Evolutionary conservation across 2,797 vertebrate species (phyloP).

Genomic region (Hirundo rustica): DNA sequence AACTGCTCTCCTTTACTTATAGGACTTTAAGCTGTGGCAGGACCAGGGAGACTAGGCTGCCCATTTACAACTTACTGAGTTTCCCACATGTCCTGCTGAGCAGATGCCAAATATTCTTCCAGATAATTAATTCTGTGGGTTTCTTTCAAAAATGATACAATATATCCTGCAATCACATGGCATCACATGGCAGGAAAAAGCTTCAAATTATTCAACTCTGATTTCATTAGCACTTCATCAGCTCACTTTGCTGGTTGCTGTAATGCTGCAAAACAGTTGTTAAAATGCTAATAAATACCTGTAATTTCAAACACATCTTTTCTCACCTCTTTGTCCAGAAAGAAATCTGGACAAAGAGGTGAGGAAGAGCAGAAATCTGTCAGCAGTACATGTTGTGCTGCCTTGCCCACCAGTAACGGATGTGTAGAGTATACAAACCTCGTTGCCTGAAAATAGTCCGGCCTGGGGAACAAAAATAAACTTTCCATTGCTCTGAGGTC

Average conservation of each 20-base stretch:
- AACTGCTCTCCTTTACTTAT: not conserved
- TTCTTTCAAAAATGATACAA: not conserved
- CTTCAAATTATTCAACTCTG: not conserved
- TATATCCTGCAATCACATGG: not conserved
- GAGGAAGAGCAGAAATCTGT: not conserved
- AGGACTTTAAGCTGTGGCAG: not conserved
- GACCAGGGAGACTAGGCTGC: not conserved
- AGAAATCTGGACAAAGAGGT: too few relatives aligned
- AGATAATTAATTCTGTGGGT: not conserved
- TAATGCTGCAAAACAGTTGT: not conserved
- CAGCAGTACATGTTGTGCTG: not conserved
- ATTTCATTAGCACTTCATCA: not conserved
- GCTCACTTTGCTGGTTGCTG: not conserved
- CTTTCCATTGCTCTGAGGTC: not conserved
- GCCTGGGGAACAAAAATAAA: not conserved
- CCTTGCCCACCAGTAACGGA: accelerated
- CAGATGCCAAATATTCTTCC: not conserved
- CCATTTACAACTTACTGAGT: not conserved
- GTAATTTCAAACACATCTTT: not conserved
- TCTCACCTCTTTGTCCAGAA: not conserved
- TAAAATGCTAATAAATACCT: not conserved
- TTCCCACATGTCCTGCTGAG: not conserved
- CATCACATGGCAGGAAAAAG: not conserved
- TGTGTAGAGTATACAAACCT: not conserved
- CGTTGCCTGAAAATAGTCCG: accelerated